Evolutionary conservation across 2,888 invertebrate genomes (phyloP).

Genomic region (Argyresthia goedartella): DNA sequence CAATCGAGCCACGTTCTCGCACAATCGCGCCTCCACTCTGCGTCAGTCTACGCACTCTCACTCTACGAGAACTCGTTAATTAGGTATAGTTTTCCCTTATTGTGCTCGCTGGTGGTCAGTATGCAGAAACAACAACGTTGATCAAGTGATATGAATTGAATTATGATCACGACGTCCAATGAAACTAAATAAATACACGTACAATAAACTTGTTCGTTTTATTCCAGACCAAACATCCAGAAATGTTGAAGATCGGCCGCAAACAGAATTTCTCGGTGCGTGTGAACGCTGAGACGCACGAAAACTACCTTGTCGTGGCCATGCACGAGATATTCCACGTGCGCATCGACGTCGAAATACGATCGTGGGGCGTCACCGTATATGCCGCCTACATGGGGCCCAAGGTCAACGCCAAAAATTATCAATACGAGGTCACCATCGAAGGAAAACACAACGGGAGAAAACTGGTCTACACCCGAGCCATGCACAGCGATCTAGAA

Average conservation of each 20-base stretch:
- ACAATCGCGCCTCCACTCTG: no score
- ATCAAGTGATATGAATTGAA: no score
- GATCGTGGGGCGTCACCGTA: constrained; percentile 41
- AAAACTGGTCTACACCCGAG: constrained; percentile 37
- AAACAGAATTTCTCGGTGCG: constrained; percentile 41
- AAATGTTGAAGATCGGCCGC: constrained; percentile 35
- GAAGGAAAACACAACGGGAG: constrained; percentile 38
- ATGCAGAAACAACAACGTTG: no score
- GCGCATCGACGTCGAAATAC: constrained; percentile 43
- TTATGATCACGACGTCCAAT: no score
- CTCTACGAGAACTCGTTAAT: no score
- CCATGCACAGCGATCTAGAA: constrained; percentile 56
- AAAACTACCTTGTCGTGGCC: constrained; percentile 43
- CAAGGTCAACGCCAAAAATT: constrained; percentile 39
- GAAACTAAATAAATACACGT: no score
- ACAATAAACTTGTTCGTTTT: no score
- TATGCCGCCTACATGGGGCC: constrained; percentile 58
- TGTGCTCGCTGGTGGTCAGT: no score
- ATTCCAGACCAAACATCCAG: constrained; percentile 37
- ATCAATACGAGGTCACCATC: constrained; percentile 44
- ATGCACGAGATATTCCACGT: constrained; percentile 46
- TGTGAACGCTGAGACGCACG: constrained; percentile 42
- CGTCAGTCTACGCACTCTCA: no score
- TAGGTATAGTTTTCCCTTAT: no score
- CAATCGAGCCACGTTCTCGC: no score